phyloP scores from a whole-genome alignment of 2,888 invertebrate genomes.

The Scotopteryx bipunctaria region DNA sequence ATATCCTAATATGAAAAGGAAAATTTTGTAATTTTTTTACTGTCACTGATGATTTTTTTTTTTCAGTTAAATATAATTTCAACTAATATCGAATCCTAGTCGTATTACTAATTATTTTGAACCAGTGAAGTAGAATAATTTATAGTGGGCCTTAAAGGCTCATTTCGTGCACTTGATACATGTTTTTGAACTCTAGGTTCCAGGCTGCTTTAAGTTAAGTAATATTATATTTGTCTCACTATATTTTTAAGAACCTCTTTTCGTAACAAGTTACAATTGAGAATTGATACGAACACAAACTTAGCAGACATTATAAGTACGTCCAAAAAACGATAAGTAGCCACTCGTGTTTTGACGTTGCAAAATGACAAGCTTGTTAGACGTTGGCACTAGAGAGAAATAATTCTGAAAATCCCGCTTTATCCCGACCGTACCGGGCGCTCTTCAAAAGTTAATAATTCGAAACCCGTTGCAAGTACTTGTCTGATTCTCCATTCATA shows the following conservation, averaged over 20 bases:
- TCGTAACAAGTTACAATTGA: background rate
- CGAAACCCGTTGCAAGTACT: conserved; percentile 72
- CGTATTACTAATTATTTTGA: too few species aligned
- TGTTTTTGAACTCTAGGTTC: background rate
- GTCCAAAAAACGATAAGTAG: conserved; percentile 31
- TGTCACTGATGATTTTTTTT: too few species aligned
- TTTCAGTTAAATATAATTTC: too few species aligned
- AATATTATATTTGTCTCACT: too few species aligned
- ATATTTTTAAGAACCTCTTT: background rate
- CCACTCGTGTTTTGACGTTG: conserved; percentile 49
- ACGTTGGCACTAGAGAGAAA: conserved; percentile 50
- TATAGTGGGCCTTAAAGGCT: too few species aligned
- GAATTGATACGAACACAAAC: conserved; percentile 3
- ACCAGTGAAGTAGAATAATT: too few species aligned
- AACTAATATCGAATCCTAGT: too few species aligned
- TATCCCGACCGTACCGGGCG: conserved; percentile 64
- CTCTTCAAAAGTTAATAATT: conserved; percentile 81
- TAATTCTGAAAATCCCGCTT: conserved; percentile 36
- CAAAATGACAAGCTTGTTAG: conserved; percentile 65
- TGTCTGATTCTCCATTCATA: conserved; percentile 80
- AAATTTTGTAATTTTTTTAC: too few species aligned
- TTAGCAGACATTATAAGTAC: conserved; percentile 23
- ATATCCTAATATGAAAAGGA: too few species aligned
- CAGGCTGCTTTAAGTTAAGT: too few species aligned
- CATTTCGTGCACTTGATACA: too few species aligned